Evolutionary conservation across 2,113 vertebrate species (phyloP).

Genomic region (Poecilia latipinna): DNA sequence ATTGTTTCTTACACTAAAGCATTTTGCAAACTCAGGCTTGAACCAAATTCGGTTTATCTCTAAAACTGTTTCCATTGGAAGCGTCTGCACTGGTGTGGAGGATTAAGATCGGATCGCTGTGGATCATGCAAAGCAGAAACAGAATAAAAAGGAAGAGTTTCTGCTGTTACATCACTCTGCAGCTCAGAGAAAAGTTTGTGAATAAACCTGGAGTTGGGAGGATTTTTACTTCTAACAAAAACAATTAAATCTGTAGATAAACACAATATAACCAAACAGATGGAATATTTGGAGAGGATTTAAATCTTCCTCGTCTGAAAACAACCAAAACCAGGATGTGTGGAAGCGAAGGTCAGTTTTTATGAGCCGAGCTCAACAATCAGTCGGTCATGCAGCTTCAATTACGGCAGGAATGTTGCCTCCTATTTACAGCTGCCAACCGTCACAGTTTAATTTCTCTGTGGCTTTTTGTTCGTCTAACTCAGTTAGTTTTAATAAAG

Average conservation of each 20-base stretch:
- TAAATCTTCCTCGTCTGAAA: no score
- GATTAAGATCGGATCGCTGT: no score
- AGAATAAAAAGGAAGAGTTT: no score
- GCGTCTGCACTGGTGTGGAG: no score
- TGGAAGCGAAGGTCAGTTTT: not conserved
- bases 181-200: not conserved
- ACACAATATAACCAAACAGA: not conserved
- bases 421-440: not conserved
- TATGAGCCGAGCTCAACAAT: not conserved
- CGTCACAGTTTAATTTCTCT: not conserved
- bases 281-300: no score
- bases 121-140: no score
- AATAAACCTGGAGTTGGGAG: not conserved
- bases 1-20: no score
- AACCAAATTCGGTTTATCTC: no score
- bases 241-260: not conserved
- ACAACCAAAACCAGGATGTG: not conserved
- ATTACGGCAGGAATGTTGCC: not conserved
- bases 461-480: no score
- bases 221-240: not conserved
- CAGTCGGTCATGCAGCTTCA: not conserved
- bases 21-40: no score
- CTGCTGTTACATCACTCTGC: not conserved
- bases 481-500: no score
- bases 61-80: no score